Conservation (phyloP, 30 jellyfish, hydroid and myxozoan species). For the Aurelia aurita complex sp. Pacific region DNA sequence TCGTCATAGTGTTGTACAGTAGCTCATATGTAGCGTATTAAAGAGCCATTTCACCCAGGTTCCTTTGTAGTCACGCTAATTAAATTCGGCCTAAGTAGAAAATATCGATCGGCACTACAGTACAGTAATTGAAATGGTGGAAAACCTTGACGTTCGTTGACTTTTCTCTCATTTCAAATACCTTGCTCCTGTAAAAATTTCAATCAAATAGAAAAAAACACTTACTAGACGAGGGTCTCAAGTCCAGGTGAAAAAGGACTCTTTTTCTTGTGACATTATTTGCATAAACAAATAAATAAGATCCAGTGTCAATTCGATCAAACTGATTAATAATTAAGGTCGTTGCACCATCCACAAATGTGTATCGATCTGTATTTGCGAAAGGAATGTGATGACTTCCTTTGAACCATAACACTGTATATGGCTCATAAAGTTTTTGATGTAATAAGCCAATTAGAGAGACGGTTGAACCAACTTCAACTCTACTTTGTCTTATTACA, state of each 20-base stretch:
- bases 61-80: too few species aligned
- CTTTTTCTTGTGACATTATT: not conserved
- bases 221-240: conserved; percentile 27
- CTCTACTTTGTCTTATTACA: conserved; percentile 14
- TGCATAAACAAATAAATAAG: conserved; percentile 17
- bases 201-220: not conserved
- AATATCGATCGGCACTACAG: too few species aligned
- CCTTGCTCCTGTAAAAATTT: too few species aligned
- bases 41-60: too few species aligned
- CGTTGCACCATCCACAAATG: not conserved
- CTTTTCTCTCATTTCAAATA: too few species aligned
- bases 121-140: too few species aligned
- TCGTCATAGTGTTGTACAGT: too few species aligned
- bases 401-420: conserved; percentile 26
- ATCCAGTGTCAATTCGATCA: conserved; percentile 22
- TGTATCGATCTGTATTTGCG: conserved; percentile 5
- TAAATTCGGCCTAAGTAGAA: too few species aligned
- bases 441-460: conserved; percentile 27
- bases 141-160: too few species aligned
- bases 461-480: conserved; percentile 24
- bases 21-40: too few species aligned
- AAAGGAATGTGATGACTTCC: not conserved
- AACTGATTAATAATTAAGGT: conserved; percentile 28
- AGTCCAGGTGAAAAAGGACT: conserved; percentile 16
- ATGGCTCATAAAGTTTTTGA: not conserved